Base-by-base conservation (phyloP, 2,797 vertebrate species). In the Natrix natrix region DNA sequence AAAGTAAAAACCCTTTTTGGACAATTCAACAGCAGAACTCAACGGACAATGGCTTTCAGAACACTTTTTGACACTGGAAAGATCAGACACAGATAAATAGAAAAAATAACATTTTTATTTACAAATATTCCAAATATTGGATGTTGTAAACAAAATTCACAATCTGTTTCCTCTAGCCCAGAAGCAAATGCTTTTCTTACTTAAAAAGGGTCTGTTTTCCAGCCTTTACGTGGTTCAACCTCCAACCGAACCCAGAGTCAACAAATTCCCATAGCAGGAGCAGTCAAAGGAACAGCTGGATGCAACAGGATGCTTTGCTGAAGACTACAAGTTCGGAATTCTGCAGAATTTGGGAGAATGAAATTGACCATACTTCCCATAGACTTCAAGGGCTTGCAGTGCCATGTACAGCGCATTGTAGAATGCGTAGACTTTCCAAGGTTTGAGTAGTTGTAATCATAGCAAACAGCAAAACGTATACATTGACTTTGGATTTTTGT, bases 101-200 rank as follows among this genome's bases (percentile, higher is more conserved):
- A 98, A 98, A 98, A 98, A 98, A 93, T 93, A 98, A 98, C 98
- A 98, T 98, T 98, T 98, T 98, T 98, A 98, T 98, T 98, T 98
- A 98, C 98, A 98, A 97, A 88, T 98, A 98, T 98, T 98, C 98
- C 98, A 98, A 98, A 98, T 98, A 98, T 98, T 98, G 98, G 98
- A 98, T 98, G 97, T 96, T 98, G 98, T 98, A 98, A 98, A 98
- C 98, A 98, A 98, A 98, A 98, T 98, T 98, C 97, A 98, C 98
- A 98, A 98, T 98, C 97, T 98, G 97, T 98, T 98, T 97, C 97
- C 97, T 98, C 98, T 96, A 97, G 96, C 94, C 95, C 94, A 96
- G 96, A 97, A 97, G 93, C 95, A 94, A 96, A 97, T 92, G 94
- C 94, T 96, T 96, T 96, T 95, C 94, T 94, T 96, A 94, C 95